Evolutionary conservation across 2,113 vertebrate genomes (phyloP).

Genomic region (Notothenia rossii): DNA sequence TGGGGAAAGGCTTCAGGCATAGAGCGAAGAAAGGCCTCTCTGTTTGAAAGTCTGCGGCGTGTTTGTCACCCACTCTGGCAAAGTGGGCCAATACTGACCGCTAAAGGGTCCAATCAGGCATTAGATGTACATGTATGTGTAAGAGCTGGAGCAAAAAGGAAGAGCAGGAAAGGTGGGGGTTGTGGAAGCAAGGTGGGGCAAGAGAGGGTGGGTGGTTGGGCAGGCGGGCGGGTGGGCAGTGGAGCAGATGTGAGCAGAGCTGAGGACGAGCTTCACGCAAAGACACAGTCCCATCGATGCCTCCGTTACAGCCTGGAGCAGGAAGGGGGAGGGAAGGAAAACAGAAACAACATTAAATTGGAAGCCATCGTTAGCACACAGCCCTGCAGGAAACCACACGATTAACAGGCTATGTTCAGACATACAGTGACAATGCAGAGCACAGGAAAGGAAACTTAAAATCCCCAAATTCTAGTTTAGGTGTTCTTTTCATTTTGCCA

Average conservation of each 20-base stretch:
- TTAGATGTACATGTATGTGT: conserved; percentile 33
- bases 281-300: conserved; percentile 81
- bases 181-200: conserved; percentile 76
- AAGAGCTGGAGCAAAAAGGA: conserved; percentile 35
- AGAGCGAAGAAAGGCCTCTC: conserved; percentile 72
- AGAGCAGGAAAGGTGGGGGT: conserved; percentile 61
- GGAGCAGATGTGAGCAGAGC: conserved; percentile 75
- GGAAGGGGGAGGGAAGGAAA: conserved; percentile 69
- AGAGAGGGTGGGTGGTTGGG: conserved; percentile 50
- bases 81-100: conserved; percentile 60
- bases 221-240: conserved; percentile 48
- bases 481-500: background rate
- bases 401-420: conserved; percentile 15
- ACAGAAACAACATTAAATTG: conserved; percentile 71
- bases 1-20: conserved; percentile 72
- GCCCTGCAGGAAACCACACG: conserved; percentile 50
- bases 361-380: conserved; percentile 37
- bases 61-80: conserved; percentile 64
- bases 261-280: conserved; percentile 79
- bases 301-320: conserved; percentile 89
- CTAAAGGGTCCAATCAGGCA: conserved; percentile 75
- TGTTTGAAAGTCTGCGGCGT: conserved; percentile 69
- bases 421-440: conserved; percentile 13
- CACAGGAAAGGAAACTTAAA: background rate
- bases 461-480: background rate